phyloP scores from a whole-genome alignment of 1,140 invertebrate species.

The Babylonia areolata region DNA sequence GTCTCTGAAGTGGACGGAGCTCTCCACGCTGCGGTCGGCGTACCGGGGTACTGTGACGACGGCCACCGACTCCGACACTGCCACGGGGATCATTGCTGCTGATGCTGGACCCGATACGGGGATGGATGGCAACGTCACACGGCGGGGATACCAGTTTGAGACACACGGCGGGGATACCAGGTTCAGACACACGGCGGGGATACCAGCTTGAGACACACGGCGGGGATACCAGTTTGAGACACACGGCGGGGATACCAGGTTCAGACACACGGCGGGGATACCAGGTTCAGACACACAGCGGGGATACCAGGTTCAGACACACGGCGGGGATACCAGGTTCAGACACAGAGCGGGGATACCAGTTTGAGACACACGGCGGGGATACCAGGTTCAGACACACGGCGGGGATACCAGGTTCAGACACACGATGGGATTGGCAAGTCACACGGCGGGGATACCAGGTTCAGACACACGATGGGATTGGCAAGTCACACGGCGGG shows the following conservation, averaged over 20 bases:
- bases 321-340: neutral
- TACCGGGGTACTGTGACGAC: slow-evolving; percentile 52
- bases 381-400: neutral
- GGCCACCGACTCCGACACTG: slow-evolving; percentile 51
- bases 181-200: neutral
- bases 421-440: no score
- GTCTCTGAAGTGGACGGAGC: slow-evolving; percentile 41
- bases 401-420: no score
- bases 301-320: neutral
- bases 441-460: no score
- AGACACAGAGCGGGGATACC: neutral
- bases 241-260: neutral
- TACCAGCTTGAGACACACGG: neutral
- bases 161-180: neutral
- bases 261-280: neutral
- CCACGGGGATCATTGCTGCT: slow-evolving; percentile 46
- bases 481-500: no score
- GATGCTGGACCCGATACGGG: neutral
- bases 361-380: neutral
- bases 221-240: neutral
- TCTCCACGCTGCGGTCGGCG: slow-evolving; percentile 54
- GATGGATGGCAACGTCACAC: neutral
- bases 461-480: no score
- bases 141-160: neutral
- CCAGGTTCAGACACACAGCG: neutral